phyloP scores from a whole-genome alignment of 2,113 vertebrate genomes.

The Tylochromis polylepis region DNA sequence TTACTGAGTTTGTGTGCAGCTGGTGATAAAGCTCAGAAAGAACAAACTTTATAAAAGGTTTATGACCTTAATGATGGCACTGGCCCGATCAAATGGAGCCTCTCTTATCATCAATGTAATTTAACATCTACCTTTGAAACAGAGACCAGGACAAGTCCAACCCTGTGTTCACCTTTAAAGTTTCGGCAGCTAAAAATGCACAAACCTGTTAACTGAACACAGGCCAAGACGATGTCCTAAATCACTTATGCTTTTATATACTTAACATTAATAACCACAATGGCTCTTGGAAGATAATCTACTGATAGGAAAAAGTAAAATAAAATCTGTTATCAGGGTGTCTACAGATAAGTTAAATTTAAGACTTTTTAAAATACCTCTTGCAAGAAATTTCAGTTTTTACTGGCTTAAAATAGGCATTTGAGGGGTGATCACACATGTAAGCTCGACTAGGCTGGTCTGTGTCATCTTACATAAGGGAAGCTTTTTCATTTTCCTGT shows the following conservation, averaged over 20 bases:
- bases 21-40: neutral
- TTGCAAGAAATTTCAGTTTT: neutral
- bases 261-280: neutral
- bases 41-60: neutral
- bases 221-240: neutral
- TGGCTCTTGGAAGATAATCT: neutral
- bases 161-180: neutral
- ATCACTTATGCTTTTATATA: neutral
- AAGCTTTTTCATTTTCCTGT: neutral
- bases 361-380: neutral
- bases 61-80: neutral
- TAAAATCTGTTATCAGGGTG: neutral
- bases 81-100: neutral
- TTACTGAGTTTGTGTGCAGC: neutral
- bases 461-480: neutral
- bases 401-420: neutral
- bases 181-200: neutral
- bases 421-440: fast-evolving
- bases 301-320: neutral
- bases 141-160: neutral
- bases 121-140: conserved; percentile 35
- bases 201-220: neutral
- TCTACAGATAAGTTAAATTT: neutral
- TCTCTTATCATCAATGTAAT: conserved; percentile 14
- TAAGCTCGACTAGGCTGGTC: neutral